Base-by-base conservation (phyloP, 2,888 invertebrate genomes). In the Metalampra italica region DNA sequence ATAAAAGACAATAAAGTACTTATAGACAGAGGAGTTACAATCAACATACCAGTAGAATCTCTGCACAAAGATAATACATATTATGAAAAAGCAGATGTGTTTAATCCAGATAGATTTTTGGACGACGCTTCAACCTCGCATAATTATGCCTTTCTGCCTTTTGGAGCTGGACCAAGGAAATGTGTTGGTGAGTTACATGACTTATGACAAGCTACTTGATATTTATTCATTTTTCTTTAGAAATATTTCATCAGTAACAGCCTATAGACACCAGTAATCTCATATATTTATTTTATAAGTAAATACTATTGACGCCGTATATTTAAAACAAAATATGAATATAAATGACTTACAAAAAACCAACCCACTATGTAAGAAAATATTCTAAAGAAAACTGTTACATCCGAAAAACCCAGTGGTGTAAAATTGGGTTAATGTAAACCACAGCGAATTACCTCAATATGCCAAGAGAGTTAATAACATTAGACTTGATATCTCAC, bases 101-200 rank as follows among this genome's bases (percentile, higher is more conserved):
- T 82, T 54, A 77, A 78, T 41, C 89, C 90, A 8, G 79, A 81
- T n/a, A 71, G 90, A 43, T 87, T 84, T 60, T 60, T 75, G 47
- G 63, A 71, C 46, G 70, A 66, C 15, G 71, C 74, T 29, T 56
- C 68, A 0, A 58, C 64, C 0, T 68, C 63, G 15, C 72, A 76
- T 50, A 67, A 72, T 43, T 77, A 72, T 51, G 60, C 78, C 0
- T 88, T 74, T 62, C 62, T 88, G 46, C 86, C 89, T 5, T 90
- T 86, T 58, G 88, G 90, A 36, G 78, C 75, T 11, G 90, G 90
- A 41, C 86, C 87, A 29, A 80, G 85, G 48, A 86, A 81, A 70
- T 89, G 88, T 58, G 66, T 84, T 54, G 87, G 88, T 89, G 66
- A 79, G 83, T 66, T 45, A 38, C 38, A 38, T n/a, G 5, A 8